Percentiles rank a stretch among this genome's conserved stretches.
Evolutionary conservation across 2,888 invertebrate genomes (phyloP).

Genomic region (Sepioteuthis lessoniana): DNA sequence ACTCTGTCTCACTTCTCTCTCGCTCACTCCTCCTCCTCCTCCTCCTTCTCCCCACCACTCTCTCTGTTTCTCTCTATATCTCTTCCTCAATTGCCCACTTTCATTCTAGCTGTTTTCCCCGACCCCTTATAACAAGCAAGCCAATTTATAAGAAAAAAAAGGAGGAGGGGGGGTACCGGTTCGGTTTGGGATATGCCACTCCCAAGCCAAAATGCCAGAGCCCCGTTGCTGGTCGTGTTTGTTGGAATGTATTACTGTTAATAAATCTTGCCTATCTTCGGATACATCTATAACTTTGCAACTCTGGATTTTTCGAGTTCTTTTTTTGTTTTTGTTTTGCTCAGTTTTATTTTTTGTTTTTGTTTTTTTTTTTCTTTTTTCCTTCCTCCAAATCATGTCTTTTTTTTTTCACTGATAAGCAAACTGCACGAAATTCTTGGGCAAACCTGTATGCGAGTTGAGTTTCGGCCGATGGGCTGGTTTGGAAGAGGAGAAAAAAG

Average conservation of each 20-base stretch:
- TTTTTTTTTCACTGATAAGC: neutral
- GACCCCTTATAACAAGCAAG: neutral
- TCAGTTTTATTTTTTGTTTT: too few relatives aligned
- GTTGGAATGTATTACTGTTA: neutral
- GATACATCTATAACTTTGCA: neutral
- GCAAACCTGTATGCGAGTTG: neutral
- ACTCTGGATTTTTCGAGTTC: neutral
- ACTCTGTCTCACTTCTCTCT: too few relatives aligned
- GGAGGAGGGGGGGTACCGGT: neutral
- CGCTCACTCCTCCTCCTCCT: too few relatives aligned
- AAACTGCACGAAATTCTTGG: neutral
- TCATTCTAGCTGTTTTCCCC: neutral
- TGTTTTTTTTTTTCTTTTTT: neutral
- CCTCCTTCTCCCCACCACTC: too few relatives aligned
- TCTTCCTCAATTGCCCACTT: neutral
- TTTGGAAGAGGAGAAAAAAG: neutral
- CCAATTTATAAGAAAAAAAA: neutral
- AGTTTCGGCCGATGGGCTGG: neutral
- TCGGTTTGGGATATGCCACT: neutral
- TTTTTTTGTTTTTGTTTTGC: too few relatives aligned
- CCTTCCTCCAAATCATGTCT: neutral
- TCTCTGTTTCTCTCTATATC: neutral
- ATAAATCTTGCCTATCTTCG: constrained; percentile 9
- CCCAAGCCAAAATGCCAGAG: neutral
- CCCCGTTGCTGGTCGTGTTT: neutral